Base-by-base conservation (phyloP, 2,113 vertebrate genomes). In the Natator depressus region DNA sequence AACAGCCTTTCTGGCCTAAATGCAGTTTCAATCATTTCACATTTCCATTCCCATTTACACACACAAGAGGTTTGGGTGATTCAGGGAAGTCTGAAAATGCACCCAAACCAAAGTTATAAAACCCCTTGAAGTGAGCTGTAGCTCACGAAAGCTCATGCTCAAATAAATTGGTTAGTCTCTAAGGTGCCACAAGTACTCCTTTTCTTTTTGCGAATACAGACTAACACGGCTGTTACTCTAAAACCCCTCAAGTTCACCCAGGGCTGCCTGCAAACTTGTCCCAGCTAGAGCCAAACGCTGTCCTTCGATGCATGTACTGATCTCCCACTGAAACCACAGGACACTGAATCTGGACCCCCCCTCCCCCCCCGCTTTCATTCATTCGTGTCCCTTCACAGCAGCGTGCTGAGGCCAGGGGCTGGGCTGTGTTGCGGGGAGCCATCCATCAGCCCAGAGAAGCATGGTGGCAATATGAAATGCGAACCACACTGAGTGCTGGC, bases 371-470 rank as follows among this genome's bases (percentile, higher is more conserved):
- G n/a, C n/a, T n/a, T 62, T 92, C n/a, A 88, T 5, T 85, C 4
- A 93, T 75, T 0, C 3, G n/a, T 93, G 93, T 2, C 90, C 90
- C 50, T 82, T 88, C 89, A 97, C 95, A 97, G 95, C 84, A 90
- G 94, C 22, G 87, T 88, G 90, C 88, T 75, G 69, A 89, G 95
- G 81, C 95, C 93, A 87, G 89, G 25, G 27, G 72, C 93, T 93
- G 72, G 0, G 27, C 95, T 97, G 94, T 29, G 90, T 93, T 95
- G 14, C 72, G 0, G 86, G 95, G 90, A 55, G 90, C 91, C 94
- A 96, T 97, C 96, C 96, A 89, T 95, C 95, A 93, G 97, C 96
- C 94, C 94, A 82, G 92, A 72, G 95, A 88, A 95, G 84, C 85
- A 91, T 91, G 92, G 81, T 93, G 96, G 96, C 93, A 95, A 91